Evolutionary conservation across 2,113 vertebrate species (phyloP), one percentile per base, ranked within the genome.

Genomic region (Typhlomys cinereus): DNA sequence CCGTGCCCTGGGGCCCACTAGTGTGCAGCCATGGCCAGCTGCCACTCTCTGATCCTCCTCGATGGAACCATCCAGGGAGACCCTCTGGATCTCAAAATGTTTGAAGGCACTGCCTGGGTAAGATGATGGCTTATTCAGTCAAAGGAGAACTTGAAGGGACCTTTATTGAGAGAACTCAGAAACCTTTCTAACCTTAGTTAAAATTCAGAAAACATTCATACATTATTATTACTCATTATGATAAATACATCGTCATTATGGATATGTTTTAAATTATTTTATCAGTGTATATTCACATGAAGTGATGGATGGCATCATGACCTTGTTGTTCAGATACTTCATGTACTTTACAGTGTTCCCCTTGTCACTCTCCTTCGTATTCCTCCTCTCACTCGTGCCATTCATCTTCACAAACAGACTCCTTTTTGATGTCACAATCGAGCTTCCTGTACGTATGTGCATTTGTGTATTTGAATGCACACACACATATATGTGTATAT

Each of bases 51-150:
- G 44, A 44, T 97, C 27, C 64, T 97, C 50, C 80, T 98, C 7
- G 92, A 97, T 0, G 96, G 97, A 36, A 96, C 96, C 62, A 92
- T 98, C 70, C 97, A 97, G 31, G 97, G 97, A 90, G 98, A 98
- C 69, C 97, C 96, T 0, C 69, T 98, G 95, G 97, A 97, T 78
- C 31, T 98, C 94, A 97, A 98, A 85, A 98, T 97, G 92, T 97
- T 98, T 70, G 97, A 98, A 46, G 96, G 96, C 81, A 98, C 98
- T 0, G 57, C 54, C 31, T 98, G 98, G 98, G 98, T 98, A 97
- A 98, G 36, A 23, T 31, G 25, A 50, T 14, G 13, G 21, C 5
- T 94, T 1, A 11, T 54, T n/a, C 10, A 44, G 14, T 15, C 4
- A 18, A 90, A 88, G 81, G 15, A 73, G 17, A 59, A 66, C 5